Evolutionary conservation across 2,797 vertebrate species (phyloP).

Genomic region (Emys orbicularis): DNA sequence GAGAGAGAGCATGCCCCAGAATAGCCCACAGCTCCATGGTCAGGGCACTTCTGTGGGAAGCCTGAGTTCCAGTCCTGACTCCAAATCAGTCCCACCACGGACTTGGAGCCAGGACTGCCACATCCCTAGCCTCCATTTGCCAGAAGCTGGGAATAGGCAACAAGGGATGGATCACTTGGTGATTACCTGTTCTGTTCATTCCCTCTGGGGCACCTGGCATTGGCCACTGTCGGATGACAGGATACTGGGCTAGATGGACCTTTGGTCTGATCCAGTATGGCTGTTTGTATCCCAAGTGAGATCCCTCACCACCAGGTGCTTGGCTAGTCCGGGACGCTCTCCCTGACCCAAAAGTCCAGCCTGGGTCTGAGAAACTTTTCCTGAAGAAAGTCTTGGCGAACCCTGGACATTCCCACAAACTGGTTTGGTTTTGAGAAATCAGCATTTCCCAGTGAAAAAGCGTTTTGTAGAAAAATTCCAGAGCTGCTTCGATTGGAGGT

Average conservation of each 20-base stretch:
- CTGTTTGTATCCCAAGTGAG: background rate
- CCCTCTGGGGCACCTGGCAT: no score
- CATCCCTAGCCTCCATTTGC: no score
- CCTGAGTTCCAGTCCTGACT: background rate
- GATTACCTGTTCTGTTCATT: no score
- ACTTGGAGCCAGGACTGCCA: background rate
- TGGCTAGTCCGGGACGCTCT: no score
- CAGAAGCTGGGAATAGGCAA: no score
- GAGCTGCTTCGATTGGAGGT: background rate
- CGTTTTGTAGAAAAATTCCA: no score
- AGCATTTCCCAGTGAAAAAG: background rate
- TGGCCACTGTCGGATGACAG: no score
- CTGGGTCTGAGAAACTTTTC: background rate
- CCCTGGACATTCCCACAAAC: no score
- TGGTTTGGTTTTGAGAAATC: background rate
- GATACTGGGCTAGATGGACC: no score
- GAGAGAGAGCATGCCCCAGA: background rate
- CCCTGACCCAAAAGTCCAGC: background rate
- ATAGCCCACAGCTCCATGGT: no score
- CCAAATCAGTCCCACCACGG: background rate
- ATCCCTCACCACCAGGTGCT: background rate
- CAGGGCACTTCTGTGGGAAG: background rate
- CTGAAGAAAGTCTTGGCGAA: rapidly evolving
- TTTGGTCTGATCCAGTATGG: no score
- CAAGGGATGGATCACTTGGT: no score